Conservation (phyloP, 2,888 invertebrate genomes). For the Cryptophagus acutangulus region DNA sequence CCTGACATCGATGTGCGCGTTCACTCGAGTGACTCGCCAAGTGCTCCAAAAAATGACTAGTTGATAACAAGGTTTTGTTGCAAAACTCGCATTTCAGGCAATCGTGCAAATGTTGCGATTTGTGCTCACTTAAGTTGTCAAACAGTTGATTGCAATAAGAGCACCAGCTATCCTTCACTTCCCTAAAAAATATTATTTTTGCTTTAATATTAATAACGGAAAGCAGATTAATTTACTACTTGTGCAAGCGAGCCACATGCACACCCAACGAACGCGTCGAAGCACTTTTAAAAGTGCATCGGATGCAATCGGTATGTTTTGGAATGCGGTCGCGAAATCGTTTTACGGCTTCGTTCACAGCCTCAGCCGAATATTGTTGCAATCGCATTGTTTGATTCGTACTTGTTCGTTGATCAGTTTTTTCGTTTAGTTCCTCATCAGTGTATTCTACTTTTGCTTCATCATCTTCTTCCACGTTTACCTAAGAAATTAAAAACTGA, state of each 20-base stretch:
- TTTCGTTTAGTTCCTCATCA: background rate
- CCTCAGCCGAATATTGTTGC: background rate
- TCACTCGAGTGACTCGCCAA: constrained; percentile 35
- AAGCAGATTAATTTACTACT: no score
- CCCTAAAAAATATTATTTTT: constrained; percentile 1
- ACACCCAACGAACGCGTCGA: constrained; percentile 33
- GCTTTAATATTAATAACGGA: no score
- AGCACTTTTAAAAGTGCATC: constrained; percentile 32
- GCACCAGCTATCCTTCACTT: constrained; percentile 1
- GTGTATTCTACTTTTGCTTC: background rate
- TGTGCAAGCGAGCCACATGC: constrained; percentile 38
- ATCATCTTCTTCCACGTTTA: background rate
- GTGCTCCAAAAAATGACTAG: constrained; percentile 38
- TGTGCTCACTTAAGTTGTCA: background rate
- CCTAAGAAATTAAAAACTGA: background rate
- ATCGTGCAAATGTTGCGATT: background rate
- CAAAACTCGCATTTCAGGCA: constrained; percentile 36
- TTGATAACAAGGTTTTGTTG: constrained; percentile 28
- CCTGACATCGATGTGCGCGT: constrained; percentile 29
- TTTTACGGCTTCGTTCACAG: background rate
- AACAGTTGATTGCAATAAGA: background rate
- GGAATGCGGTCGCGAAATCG: background rate
- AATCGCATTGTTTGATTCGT: background rate
- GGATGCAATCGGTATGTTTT: background rate
- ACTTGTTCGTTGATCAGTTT: background rate